Conservation (phyloP, 2,113 vertebrate species). For the Carassius carassius region DNA sequence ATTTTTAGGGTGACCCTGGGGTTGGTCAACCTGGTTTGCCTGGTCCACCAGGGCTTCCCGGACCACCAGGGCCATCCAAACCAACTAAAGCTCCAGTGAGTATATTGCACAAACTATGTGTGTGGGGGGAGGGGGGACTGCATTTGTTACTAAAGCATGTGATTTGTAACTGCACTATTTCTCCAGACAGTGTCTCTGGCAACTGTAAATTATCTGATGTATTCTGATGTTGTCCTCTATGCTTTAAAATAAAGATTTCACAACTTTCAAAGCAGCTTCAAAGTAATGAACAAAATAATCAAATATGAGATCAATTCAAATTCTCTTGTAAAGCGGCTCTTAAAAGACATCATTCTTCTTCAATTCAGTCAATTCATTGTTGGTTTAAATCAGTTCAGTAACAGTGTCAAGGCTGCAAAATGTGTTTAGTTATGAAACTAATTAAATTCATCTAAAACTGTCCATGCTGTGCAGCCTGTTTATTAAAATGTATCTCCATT, state of each 20-base stretch:
- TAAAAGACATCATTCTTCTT: too few species aligned
- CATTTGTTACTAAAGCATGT: neutral
- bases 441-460: neutral
- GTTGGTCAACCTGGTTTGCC: slow-evolving; percentile 73
- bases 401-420: too few species aligned
- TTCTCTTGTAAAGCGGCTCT: too few species aligned
- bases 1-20: slow-evolving; percentile 73
- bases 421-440: too few species aligned
- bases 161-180: neutral
- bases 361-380: too few species aligned
- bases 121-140: neutral
- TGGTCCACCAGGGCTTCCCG: slow-evolving; percentile 76
- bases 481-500: slow-evolving; percentile 16
- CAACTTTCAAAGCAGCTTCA: too few species aligned
- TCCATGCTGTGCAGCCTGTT: neutral
- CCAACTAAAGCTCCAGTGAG: slow-evolving; percentile 54
- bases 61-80: slow-evolving; percentile 68
- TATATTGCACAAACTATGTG: neutral
- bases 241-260: too few species aligned
- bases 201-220: neutral
- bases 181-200: too few species aligned
- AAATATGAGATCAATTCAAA: too few species aligned
- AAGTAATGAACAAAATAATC: too few species aligned
- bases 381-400: too few species aligned
- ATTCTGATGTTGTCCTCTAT: too few species aligned